Evolutionary conservation across 2,888 invertebrate genomes (phyloP).

Genomic region (Apotomis capreana): DNA sequence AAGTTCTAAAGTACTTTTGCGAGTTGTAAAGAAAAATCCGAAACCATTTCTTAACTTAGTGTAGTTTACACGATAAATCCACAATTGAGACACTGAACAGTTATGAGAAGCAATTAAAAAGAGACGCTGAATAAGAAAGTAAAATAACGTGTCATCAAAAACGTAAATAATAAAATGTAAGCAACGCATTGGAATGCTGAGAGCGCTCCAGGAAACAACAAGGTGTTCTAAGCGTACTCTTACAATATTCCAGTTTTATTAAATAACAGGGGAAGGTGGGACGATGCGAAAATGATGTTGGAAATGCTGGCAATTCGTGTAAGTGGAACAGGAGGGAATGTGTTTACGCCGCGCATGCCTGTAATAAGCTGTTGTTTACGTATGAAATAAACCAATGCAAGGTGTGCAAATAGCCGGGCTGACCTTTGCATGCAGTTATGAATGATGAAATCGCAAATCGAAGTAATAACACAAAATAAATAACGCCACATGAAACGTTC

Average conservation of each 20-base stretch:
- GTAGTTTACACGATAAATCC: not conserved
- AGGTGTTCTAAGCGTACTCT: conserved; percentile 39
- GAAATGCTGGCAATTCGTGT: conserved; percentile 41
- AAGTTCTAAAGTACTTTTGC: conserved; percentile 1
- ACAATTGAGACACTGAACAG: not conserved
- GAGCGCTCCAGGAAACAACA: conserved; percentile 33
- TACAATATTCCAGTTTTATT: conserved; percentile 42
- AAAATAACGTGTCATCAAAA: not conserved
- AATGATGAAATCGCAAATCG: conserved; percentile 36
- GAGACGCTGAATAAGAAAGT: not conserved
- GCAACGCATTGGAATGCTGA: conserved; percentile 21
- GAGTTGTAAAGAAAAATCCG: not conserved
- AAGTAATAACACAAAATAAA: conserved; percentile 27
- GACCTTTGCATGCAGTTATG: conserved; percentile 39
- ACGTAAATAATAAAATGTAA: conserved; percentile 7
- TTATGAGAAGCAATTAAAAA: not conserved
- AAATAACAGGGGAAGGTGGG: conserved; percentile 41
- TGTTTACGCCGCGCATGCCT: conserved; percentile 41
- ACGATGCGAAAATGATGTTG: conserved; percentile 41
- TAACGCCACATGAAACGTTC: conserved; percentile 22
- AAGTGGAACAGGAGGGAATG: conserved; percentile 40
- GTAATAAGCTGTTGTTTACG: conserved; percentile 40
- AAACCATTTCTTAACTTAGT: not conserved
- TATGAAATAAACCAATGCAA: conserved; percentile 40
- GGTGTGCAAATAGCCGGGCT: conserved; percentile 39